Evolutionary conservation across 2,113 vertebrate species (phyloP).

Genomic region (Eonycteris spelaea): DNA sequence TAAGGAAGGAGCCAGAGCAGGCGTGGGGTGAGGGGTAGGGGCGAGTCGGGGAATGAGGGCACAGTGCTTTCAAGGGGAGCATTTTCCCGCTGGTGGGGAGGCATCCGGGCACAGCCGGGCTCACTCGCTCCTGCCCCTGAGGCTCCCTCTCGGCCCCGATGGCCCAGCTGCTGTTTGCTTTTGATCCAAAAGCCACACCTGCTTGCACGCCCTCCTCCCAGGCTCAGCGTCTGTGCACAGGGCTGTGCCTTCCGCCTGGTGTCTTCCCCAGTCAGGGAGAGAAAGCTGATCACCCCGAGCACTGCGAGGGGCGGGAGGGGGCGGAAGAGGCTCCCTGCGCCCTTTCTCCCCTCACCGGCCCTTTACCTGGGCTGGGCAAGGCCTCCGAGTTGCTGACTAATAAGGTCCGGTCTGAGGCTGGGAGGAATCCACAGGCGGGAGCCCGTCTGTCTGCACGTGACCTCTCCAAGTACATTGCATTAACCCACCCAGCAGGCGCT

Average conservation of each 20-base stretch:
- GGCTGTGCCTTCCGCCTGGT: fast-evolving
- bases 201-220: fast-evolving
- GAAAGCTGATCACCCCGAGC: fast-evolving
- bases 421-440: not conserved
- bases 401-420: fast-evolving
- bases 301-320: fast-evolving
- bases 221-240: fast-evolving
- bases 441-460: fast-evolving
- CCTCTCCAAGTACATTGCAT: fast-evolving
- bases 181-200: not conserved
- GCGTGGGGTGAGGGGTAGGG: fast-evolving
- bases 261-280: fast-evolving
- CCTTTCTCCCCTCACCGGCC: too few relatives aligned
- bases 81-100: not conserved
- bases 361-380: too few relatives aligned
- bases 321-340: fast-evolving
- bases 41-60: fast-evolving
- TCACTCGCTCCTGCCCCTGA: too few relatives aligned
- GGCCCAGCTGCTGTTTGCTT: not conserved
- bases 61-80: not conserved
- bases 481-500: not conserved
- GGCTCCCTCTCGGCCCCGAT: too few relatives aligned
- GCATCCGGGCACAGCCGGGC: too few relatives aligned
- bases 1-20: not conserved
- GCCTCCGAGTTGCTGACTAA: too few relatives aligned